Percentiles rank a stretch among this genome's conserved stretches.
Conservation (phyloP, 2,888 invertebrate genomes). For the Parochlus steinenii region DNA sequence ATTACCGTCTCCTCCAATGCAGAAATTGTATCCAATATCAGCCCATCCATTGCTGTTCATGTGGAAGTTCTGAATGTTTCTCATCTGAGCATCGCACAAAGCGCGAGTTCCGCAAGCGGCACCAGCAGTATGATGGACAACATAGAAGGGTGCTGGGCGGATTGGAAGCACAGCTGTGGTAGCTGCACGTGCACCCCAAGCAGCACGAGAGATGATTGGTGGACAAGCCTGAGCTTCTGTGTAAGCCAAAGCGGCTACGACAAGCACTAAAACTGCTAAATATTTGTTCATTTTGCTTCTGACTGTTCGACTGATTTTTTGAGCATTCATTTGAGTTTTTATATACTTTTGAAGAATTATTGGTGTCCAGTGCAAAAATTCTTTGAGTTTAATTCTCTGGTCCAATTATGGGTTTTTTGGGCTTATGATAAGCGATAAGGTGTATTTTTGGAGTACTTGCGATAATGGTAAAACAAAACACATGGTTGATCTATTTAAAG, state of each 20-base stretch:
- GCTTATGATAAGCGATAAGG: no score
- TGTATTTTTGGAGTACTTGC: no score
- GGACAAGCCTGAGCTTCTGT: not conserved
- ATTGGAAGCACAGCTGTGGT: conserved; percentile 29
- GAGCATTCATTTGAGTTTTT: no score
- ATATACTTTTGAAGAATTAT: no score
- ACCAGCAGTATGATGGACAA: conserved; percentile 54
- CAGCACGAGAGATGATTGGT: conserved; percentile 26
- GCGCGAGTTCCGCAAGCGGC: conserved; percentile 34
- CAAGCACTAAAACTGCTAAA: not conserved
- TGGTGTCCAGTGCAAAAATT: no score
- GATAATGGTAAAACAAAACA: no score
- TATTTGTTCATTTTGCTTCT: not conserved
- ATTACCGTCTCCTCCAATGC: conserved; percentile 43
- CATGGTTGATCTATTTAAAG: no score
- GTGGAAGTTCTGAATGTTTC: conserved; percentile 40
- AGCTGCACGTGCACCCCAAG: conserved; percentile 41
- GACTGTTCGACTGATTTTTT: no score
- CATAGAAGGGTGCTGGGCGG: conserved; percentile 43
- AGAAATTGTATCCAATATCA: conserved; percentile 48
- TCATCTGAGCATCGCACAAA: conserved; percentile 35
- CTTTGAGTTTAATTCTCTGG: no score
- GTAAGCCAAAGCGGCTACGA: not conserved
- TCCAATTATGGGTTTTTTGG: no score
- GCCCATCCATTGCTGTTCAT: conserved; percentile 35